A percentile compares a stretch with the other conserved stretches of the same genome.
phyloP scores from a whole-genome alignment of 2,888 invertebrate genomes.

The Stramonita haemastoma region DNA sequence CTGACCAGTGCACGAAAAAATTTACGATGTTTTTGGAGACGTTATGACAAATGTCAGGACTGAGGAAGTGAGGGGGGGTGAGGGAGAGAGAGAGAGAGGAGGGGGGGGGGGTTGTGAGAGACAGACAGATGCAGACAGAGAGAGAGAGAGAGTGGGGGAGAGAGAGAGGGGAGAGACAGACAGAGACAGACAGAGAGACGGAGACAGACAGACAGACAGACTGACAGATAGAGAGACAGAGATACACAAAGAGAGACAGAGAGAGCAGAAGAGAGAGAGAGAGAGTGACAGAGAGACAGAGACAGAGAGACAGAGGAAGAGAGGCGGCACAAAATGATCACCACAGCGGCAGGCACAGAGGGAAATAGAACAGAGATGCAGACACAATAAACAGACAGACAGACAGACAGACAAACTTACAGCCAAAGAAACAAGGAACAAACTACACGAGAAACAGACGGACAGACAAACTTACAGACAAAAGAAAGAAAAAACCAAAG shows the following conservation, averaged over 20 bases:
- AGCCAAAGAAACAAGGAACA: too few species aligned
- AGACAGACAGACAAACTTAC: too few species aligned
- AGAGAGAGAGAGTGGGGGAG: conserved; percentile 12
- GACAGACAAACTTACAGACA: too few species aligned
- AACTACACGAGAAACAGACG: too few species aligned
- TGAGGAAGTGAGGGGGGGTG: background rate
- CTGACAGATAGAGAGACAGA: background rate
- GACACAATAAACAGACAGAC: too few species aligned
- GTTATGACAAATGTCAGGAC: too few species aligned
- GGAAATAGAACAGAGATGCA: too few species aligned
- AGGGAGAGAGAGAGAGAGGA: background rate
- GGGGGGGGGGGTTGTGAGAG: background rate
- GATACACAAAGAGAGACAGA: background rate
- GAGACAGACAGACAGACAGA: background rate
- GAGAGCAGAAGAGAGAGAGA: background rate
- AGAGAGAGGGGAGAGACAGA: conserved; percentile 13
- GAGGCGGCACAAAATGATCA: too few species aligned
- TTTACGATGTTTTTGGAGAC: too few species aligned
- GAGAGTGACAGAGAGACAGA: background rate
- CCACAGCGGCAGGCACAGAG: too few species aligned
- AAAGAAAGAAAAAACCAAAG: too few species aligned
- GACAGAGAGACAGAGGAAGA: background rate
- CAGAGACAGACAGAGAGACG: background rate
- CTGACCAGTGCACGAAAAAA: too few species aligned
- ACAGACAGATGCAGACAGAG: background rate